phyloP scores from a whole-genome alignment of 2,797 vertebrate species.

The Erithacus rubecula region DNA sequence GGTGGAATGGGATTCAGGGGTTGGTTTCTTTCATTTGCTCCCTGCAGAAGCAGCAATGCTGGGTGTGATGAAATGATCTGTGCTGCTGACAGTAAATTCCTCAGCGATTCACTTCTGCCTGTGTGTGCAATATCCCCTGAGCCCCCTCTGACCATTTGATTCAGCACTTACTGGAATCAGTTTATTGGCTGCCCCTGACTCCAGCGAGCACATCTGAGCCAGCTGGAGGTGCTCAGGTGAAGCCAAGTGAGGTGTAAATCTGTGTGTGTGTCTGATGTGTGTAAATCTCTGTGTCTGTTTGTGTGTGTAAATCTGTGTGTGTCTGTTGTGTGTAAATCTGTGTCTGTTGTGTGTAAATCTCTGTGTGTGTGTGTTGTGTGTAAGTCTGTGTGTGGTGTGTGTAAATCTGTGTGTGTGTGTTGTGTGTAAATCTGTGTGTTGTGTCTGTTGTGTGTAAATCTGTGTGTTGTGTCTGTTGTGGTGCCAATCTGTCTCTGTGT shows the following conservation, averaged over 20 bases:
- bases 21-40: not conserved
- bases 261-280: too few relatives aligned
- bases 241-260: not conserved
- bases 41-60: not conserved
- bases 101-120: not conserved
- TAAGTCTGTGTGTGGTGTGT: not conserved
- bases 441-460: not conserved
- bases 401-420: not conserved
- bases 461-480: too few relatives aligned
- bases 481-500: too few relatives aligned
- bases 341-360: not conserved
- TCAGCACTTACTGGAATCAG: slow-evolving; percentile 1
- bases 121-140: not conserved
- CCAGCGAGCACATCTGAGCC: not conserved
- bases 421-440: not conserved
- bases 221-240: not conserved
- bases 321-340: too few relatives aligned
- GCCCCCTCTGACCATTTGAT: not conserved
- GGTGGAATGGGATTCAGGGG: not conserved
- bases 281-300: too few relatives aligned
- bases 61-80: not conserved
- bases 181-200: slow-evolving; percentile 14
- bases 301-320: not conserved
- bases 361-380: too few relatives aligned
- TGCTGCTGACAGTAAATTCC: not conserved